phyloP scores from a whole-genome alignment of 2,797 vertebrate species.

The Oreonectes daqikongensis region DNA sequence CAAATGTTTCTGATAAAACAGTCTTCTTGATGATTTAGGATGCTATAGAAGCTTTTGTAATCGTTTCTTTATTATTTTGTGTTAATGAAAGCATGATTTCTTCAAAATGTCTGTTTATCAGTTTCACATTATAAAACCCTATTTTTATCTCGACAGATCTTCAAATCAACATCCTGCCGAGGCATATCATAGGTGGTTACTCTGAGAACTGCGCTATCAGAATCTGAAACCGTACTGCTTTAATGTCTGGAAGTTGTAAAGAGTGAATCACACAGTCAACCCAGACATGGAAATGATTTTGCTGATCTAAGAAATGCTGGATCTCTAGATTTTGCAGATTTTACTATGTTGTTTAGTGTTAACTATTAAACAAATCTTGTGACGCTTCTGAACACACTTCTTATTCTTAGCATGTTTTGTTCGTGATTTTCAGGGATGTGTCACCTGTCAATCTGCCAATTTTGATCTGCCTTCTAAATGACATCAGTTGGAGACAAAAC shows the following conservation, averaged over 20 bases:
- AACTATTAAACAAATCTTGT: slow-evolving; percentile 46
- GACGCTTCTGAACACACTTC: neutral
- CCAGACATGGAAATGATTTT: slow-evolving; percentile 62
- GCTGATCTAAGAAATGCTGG: slow-evolving; percentile 44
- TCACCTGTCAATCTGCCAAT: too few relatives aligned
- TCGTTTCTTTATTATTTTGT: neutral
- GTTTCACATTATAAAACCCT: neutral
- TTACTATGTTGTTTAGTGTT: slow-evolving; percentile 59
- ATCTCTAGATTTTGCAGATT: slow-evolving; percentile 64
- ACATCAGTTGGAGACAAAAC: too few relatives aligned
- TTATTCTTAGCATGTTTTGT: neutral
- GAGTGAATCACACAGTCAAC: slow-evolving; percentile 56
- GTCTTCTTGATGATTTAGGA: too few relatives aligned
- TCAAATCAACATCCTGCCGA: slow-evolving; percentile 43
- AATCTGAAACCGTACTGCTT: slow-evolving; percentile 34
- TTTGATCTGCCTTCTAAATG: too few relatives aligned
- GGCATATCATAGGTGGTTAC: slow-evolving; percentile 40
- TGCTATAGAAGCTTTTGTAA: too few relatives aligned
- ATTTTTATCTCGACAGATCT: slow-evolving; percentile 25
- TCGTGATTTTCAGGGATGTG: neutral
- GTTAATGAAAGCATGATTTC: neutral
- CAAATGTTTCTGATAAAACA: too few relatives aligned
- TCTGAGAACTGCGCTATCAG: slow-evolving; percentile 29
- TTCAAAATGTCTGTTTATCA: slow-evolving; percentile 5
- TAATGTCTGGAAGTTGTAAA: slow-evolving; percentile 53